These are phyloP conservation scores for Catostylus mosaicus DNA, from an alignment of 30 jellyfish, hydroid and myxozoan species.

Conservation along the genomic window DNA sequence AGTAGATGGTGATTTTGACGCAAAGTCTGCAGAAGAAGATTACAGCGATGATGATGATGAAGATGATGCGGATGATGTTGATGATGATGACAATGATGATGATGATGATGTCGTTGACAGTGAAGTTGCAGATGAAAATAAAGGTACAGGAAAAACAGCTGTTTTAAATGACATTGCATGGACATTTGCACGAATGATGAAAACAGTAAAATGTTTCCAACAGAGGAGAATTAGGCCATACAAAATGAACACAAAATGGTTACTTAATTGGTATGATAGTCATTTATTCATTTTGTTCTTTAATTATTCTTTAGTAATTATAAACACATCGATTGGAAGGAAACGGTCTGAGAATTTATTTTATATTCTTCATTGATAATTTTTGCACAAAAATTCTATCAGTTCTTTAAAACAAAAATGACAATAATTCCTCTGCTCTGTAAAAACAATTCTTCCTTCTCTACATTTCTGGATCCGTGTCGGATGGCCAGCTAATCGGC, in stretches of 20 bases:
- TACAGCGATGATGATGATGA: slow-evolving; percentile 7
- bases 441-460: too few relatives aligned
- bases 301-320: neutral
- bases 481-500: too few relatives aligned
- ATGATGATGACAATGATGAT: neutral
- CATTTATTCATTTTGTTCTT: neutral
- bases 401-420: too few relatives aligned
- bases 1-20: slow-evolving; percentile 2
- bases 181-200: too few relatives aligned
- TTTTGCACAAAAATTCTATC: too few relatives aligned
- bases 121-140: neutral
- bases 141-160: too few relatives aligned
- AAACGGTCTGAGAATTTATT: too few relatives aligned
- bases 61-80: neutral
- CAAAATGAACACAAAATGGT: neutral
- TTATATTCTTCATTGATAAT: too few relatives aligned
- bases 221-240: neutral
- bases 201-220: neutral
- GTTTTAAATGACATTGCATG: too few relatives aligned
- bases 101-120: neutral
- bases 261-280: neutral
- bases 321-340: too few relatives aligned
- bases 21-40: slow-evolving; percentile 1
- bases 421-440: too few relatives aligned
- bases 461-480: too few relatives aligned